These are phyloP conservation scores for Heliothis subflexa DNA, from an alignment of 1,140 invertebrate species.

Conservation along the genomic window DNA sequence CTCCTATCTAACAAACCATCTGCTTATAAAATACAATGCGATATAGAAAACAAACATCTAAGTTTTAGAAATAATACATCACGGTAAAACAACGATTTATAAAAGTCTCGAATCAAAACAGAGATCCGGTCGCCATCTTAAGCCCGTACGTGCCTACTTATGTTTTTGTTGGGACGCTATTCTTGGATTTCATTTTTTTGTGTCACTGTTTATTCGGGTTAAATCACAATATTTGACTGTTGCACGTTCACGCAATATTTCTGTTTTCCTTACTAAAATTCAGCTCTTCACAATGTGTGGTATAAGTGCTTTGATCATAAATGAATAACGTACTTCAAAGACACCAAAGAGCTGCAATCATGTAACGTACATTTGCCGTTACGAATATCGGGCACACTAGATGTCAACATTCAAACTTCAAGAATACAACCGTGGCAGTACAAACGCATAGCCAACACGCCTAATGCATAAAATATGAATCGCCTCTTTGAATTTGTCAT, in stretches of 20 bases:
- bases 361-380: neutral
- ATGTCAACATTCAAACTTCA: constrained; percentile 51
- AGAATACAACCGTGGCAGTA: constrained; percentile 26
- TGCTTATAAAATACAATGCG: constrained; percentile 54
- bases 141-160: constrained; percentile 45
- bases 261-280: neutral
- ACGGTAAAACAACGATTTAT: constrained; percentile 57
- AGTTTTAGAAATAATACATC: constrained; percentile 57
- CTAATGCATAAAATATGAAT: constrained; percentile 81
- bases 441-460: constrained; percentile 61
- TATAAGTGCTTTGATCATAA: no score
- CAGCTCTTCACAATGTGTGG: no score
- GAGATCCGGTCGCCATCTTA: constrained; percentile 53
- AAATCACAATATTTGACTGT: constrained; percentile 19
- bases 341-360: neutral
- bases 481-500: constrained; percentile 76
- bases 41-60: constrained; percentile 52
- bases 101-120: constrained; percentile 57
- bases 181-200: constrained; percentile 29
- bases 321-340: neutral
- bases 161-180: constrained; percentile 42
- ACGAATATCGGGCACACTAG: constrained; percentile 16
- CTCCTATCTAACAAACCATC: constrained; percentile 45
- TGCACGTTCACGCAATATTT: neutral
- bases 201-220: constrained; percentile 22